Conservation (phyloP, 2,888 invertebrate species). For the Nesidiocoris tenuis region DNA sequence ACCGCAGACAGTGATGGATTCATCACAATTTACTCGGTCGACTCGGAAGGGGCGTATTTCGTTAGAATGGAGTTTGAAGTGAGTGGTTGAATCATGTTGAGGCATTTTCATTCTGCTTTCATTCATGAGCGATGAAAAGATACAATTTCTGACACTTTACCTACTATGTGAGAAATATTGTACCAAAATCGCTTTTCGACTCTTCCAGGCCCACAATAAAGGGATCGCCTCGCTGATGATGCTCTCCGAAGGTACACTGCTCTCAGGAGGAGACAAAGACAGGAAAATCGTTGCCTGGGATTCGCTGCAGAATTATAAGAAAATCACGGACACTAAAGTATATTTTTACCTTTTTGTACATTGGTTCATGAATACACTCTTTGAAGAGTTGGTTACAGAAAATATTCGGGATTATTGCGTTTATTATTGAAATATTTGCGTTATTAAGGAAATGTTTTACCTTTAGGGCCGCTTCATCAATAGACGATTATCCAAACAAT, state of each 20-base stretch:
- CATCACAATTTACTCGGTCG: conserved; percentile 85
- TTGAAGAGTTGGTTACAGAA: no score
- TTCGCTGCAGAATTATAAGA: conserved; percentile 82
- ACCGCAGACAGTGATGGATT: conserved; percentile 91
- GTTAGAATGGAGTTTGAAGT: conserved; percentile 85
- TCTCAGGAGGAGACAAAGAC: conserved; percentile 89
- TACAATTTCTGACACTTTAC: no score
- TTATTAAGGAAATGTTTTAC: background rate
- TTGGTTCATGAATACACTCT: background rate
- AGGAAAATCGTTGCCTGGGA: conserved; percentile 91
- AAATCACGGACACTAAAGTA: conserved; percentile 86
- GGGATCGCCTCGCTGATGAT: conserved; percentile 83
- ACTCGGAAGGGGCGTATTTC: conserved; percentile 85
- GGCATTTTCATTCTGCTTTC: no score
- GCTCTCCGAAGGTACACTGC: conserved; percentile 84
- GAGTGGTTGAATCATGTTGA: background rate
- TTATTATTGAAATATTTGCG: background rate
- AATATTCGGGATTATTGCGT: no score
- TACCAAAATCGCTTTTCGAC: no score
- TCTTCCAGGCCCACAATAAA: conserved; percentile 71
- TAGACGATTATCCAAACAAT: background rate
- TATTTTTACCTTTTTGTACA: conserved; percentile 43
- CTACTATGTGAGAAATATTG: no score
- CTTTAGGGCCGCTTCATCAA: background rate
- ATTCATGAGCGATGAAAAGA: no score